These are phyloP conservation scores for Hiodon tergisus DNA, from an alignment of 2,113 vertebrate species.

Conservation along the genomic window DNA sequence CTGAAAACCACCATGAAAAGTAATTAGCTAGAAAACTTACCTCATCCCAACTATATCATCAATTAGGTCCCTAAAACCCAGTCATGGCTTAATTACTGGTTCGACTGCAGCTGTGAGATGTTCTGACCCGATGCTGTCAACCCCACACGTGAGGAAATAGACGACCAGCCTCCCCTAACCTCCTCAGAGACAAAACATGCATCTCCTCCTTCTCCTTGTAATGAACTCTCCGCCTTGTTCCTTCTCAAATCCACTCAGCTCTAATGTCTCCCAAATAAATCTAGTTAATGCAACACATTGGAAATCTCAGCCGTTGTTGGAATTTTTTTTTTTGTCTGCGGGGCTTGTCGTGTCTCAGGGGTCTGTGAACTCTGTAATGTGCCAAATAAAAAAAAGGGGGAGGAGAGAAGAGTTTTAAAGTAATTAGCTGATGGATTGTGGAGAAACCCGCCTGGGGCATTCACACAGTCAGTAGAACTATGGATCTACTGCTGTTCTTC, in stretches of 20 bases:
- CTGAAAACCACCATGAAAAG: conserved; percentile 39
- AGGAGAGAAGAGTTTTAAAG: conserved; percentile 29
- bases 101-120: conserved; percentile 44
- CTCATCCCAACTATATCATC: conserved; percentile 60
- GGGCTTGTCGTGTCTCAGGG: conserved; percentile 22
- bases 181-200: conserved; percentile 38
- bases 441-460: conserved; percentile 32
- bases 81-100: conserved; percentile 50
- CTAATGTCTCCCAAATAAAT: conserved; percentile 22
- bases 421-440: conserved; percentile 44
- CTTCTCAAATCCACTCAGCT: conserved; percentile 26
- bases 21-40: conserved; percentile 57
- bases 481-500: conserved; percentile 10
- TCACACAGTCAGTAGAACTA: conserved; percentile 31
- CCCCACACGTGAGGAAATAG: conserved; percentile 35
- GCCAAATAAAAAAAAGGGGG: conserved; percentile 23
- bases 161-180: conserved; percentile 28
- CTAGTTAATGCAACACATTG: conserved; percentile 22
- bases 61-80: conserved; percentile 55
- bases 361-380: conserved; percentile 27
- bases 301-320: conserved; percentile 21
- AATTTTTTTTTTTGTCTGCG: neutral
- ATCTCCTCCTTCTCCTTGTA: conserved; percentile 30
- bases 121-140: conserved; percentile 52
- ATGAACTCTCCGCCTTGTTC: conserved; percentile 41